phyloP scores from a whole-genome alignment of 2,888 invertebrate species.

The Drosophila ezoana region DNA sequence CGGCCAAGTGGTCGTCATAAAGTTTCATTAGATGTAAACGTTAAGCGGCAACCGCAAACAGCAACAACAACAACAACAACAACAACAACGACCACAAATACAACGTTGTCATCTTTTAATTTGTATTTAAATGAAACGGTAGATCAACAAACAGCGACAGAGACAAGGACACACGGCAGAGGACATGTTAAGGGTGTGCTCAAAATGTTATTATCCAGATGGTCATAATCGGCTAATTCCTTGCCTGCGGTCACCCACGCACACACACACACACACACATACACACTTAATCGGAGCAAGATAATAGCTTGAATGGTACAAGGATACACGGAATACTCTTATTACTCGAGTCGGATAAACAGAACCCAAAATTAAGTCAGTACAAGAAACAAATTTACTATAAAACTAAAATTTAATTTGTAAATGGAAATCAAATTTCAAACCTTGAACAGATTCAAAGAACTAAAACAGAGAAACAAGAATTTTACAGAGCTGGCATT shows the following conservation, averaged over 20 bases:
- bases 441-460: too few relatives aligned
- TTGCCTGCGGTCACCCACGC: conserved; percentile 21
- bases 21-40: conserved; percentile 75
- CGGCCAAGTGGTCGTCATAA: conserved; percentile 67
- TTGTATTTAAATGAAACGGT: conserved; percentile 79
- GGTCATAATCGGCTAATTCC: conserved; percentile 45
- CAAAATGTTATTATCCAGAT: conserved; percentile 50
- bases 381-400: not conserved
- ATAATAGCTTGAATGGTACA: conserved; percentile 3
- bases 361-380: not conserved
- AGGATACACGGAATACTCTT: not conserved
- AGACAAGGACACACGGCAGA: conserved; percentile 7
- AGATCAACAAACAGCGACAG: conserved; percentile 43
- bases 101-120: conserved; percentile 74
- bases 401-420: not conserved
- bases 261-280: not conserved
- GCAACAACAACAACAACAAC: conserved; percentile 34
- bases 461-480: too few relatives aligned
- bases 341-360: not conserved
- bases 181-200: conserved; percentile 39
- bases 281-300: not conserved
- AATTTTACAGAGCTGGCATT: too few relatives aligned
- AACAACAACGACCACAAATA: conserved; percentile 6
- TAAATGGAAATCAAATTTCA: too few relatives aligned
- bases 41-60: conserved; percentile 57